Base-by-base conservation (phyloP, 2,797 vertebrate species). In the Schizopygopsis malacanthus region DNA sequence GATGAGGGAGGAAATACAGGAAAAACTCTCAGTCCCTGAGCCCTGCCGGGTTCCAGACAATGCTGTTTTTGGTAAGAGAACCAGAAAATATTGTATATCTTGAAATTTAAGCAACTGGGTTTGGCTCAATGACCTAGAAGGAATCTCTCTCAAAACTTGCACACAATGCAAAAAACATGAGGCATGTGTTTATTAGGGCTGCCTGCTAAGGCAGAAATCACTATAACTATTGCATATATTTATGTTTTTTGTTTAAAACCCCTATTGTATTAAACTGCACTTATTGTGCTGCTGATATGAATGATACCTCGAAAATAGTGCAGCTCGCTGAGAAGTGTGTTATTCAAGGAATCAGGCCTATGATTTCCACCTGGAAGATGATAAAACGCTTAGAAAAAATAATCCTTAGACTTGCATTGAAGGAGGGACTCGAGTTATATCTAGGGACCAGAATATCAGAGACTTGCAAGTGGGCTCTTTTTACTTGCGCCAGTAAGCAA, bases 401-500 rank as follows among this genome's bases (percentile, higher is more conserved):
- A 43, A 33, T n/a, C 59, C n/a, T 28, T 11, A 28, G 78, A 47
- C 25, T 80, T 37, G 45, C 25, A 0, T n/a, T 81, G 45, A 69
- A 67, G 61, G 43, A 81, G 61, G 61, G 18, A 33, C 43, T 7
- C 18, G 0, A 50, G 45, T 11, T 69, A 37, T 65, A 67, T 52
- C 65, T 18, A 81, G 80, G 33, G 80, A 71, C 65, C 47, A 56
- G 65, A 25, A 82, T 82, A 70, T 70, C 78, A 82, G 67, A 70
- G 33, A 43, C 79, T 70, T 71, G 33, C 50, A 56, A 70, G 47
- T 11, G 47, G 37, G 67, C 47, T 80, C 47, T 82, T 71, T 71
- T 71, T 50, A 82, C 67, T 69, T 50, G 61, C 6, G 63, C 63
- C 79, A 81, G 79, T 69, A 81, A 81, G 79, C 63, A 81, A 81